phyloP scores from a whole-genome alignment of 2,888 invertebrate species.

The Encarsia formosa region DNA sequence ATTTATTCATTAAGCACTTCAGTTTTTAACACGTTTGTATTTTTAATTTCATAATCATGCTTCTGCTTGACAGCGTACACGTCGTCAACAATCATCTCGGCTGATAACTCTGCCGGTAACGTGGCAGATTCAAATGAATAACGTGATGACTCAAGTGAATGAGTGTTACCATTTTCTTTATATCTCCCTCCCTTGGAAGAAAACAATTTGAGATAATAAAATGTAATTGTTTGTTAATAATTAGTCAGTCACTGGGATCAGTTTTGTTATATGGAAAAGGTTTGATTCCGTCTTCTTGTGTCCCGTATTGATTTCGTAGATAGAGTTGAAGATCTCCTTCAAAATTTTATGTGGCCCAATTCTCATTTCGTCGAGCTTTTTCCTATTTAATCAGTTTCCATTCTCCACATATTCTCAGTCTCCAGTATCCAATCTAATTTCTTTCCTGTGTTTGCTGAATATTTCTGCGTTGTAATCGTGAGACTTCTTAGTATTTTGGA shows the following conservation, averaged over 20 bases:
- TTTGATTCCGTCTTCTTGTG: constrained; percentile 20
- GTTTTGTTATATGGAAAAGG: constrained; percentile 21
- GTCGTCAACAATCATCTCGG: too few species aligned
- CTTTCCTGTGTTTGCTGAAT: constrained; percentile 34
- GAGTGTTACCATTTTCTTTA: too few species aligned
- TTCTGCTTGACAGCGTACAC: too few species aligned
- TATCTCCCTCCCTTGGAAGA: background rate
- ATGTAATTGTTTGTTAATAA: constrained; percentile 52
- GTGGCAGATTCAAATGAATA: too few species aligned
- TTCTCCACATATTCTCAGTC: constrained; percentile 38
- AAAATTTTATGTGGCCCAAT: constrained; percentile 32
- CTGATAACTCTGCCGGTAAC: too few species aligned
- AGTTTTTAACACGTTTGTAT: too few species aligned
- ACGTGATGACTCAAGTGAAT: too few species aligned
- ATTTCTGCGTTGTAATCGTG: constrained; percentile 34
- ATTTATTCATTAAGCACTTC: too few species aligned
- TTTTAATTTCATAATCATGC: too few species aligned
- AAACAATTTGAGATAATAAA: constrained; percentile 52
- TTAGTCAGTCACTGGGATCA: constrained; percentile 32
- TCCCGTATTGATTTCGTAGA: constrained; percentile 29
- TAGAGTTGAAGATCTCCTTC: constrained; percentile 32
- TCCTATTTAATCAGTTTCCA: constrained; percentile 37
- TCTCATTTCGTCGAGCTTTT: constrained; percentile 35
- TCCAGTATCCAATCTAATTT: constrained; percentile 33
- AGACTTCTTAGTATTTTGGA: constrained; percentile 31